Conservation (phyloP, 2,113 vertebrate species). For the Geothlypis trichas region DNA sequence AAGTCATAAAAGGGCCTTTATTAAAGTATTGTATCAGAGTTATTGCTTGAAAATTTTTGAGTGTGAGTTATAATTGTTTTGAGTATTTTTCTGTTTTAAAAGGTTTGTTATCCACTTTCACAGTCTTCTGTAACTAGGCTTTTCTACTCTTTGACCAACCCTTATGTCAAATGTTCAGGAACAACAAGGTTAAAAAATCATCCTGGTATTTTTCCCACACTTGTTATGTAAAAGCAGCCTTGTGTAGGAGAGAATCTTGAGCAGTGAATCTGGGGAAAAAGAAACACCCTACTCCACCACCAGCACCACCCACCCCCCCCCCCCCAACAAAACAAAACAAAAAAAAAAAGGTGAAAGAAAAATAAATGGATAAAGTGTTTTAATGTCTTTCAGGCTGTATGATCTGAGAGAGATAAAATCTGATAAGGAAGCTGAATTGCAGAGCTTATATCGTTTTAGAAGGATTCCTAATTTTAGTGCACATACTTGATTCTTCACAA, state of each 20-base stretch:
- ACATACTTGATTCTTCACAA: background rate
- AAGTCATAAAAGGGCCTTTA: background rate
- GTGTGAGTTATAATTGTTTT: background rate
- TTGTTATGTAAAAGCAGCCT: background rate
- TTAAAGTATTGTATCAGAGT: background rate
- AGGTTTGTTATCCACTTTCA: background rate
- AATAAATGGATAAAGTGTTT: background rate
- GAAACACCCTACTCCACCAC: too few species aligned
- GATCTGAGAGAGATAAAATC: background rate
- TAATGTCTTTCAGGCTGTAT: background rate
- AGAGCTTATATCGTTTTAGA: background rate
- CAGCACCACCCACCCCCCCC: fast-evolving
- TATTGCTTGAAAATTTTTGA: background rate
- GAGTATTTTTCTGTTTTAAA: background rate
- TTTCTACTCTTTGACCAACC: background rate
- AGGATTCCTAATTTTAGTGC: background rate
- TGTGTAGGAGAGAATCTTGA: background rate
- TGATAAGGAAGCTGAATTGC: background rate
- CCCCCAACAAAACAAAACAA: too few species aligned
- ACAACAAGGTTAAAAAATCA: background rate
- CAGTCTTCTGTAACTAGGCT: background rate
- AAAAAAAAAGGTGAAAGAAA: background rate
- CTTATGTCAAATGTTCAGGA: background rate
- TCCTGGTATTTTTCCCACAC: background rate
- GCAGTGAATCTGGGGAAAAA: background rate